Evolutionary conservation across 2,113 vertebrate genomes (phyloP).

Genomic region (Sterna hirundo): DNA sequence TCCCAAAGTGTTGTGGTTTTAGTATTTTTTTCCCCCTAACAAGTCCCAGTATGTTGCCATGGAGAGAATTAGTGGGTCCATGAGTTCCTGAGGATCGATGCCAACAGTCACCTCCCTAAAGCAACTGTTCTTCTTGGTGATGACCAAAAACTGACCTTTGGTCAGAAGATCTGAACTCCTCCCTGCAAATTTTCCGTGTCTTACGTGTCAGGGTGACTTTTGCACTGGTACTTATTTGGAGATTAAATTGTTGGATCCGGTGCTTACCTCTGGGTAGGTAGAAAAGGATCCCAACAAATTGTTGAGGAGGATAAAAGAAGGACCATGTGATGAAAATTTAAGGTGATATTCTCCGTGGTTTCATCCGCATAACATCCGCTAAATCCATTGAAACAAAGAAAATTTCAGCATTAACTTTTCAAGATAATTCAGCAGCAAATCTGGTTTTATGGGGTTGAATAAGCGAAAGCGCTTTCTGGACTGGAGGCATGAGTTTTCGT

Average conservation of each 20-base stretch:
- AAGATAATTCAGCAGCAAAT: neutral
- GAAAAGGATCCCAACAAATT: neutral
- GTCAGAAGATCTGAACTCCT: neutral
- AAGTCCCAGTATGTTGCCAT: conserved; percentile 33
- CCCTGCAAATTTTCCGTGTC: neutral
- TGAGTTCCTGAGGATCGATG: neutral
- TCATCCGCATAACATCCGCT: neutral
- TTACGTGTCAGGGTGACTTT: neutral
- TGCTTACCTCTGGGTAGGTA: neutral
- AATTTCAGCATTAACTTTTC: neutral
- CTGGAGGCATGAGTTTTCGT: neutral
- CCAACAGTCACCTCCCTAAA: neutral
- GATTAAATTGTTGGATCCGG: neutral
- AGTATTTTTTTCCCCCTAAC: neutral
- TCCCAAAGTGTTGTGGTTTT: neutral
- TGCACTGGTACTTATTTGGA: neutral
- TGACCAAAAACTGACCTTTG: neutral
- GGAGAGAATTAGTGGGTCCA: conserved; percentile 45
- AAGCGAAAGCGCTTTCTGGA: neutral
- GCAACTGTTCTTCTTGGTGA: neutral
- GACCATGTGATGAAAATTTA: neutral
- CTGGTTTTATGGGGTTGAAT: neutral
- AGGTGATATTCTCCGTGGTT: neutral
- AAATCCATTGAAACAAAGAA: neutral
- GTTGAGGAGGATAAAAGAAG: neutral